These are phyloP conservation scores for Lagopus leucura DNA, from an alignment of 2,113 vertebrate genomes.

Conservation along the genomic window DNA sequence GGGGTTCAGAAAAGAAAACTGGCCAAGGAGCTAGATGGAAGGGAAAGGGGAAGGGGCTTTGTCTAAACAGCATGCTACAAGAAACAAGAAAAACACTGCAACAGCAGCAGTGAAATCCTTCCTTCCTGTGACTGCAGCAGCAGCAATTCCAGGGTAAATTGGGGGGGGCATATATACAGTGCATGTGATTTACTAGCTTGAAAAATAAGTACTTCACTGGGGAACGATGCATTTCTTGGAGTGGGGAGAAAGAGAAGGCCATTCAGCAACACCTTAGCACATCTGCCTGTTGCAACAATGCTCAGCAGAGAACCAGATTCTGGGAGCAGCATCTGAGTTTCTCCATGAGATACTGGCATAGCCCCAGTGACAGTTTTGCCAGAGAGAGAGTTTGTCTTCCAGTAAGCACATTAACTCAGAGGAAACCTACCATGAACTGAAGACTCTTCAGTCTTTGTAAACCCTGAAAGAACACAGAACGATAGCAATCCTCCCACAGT, in stretches of 20 bases:
- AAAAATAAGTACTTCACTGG: conserved; percentile 7
- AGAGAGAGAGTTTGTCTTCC: not conserved
- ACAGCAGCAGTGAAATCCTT: not conserved
- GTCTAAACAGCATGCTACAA: not conserved
- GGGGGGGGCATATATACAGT: not conserved
- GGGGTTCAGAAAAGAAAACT: not conserved
- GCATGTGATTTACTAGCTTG: not conserved
- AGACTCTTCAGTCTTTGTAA: not conserved
- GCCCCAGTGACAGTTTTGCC: not conserved
- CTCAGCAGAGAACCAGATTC: not conserved
- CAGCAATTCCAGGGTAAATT: not conserved
- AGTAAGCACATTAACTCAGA: not conserved
- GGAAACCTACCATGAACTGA: not conserved
- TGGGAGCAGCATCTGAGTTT: not conserved
- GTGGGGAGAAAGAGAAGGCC: not conserved
- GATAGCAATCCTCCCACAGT: not conserved
- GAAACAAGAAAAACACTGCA: not conserved
- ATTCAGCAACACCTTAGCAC: not conserved
- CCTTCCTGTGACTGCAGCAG: not conserved
- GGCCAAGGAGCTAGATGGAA: not conserved
- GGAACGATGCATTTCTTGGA: not conserved
- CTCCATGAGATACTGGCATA: not conserved
- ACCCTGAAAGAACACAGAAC: not conserved
- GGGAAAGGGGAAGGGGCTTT: not conserved
- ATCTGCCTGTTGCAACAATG: not conserved